Base-by-base conservation (phyloP, 2,888 invertebrate genomes). In the Cinara cedri region DNA sequence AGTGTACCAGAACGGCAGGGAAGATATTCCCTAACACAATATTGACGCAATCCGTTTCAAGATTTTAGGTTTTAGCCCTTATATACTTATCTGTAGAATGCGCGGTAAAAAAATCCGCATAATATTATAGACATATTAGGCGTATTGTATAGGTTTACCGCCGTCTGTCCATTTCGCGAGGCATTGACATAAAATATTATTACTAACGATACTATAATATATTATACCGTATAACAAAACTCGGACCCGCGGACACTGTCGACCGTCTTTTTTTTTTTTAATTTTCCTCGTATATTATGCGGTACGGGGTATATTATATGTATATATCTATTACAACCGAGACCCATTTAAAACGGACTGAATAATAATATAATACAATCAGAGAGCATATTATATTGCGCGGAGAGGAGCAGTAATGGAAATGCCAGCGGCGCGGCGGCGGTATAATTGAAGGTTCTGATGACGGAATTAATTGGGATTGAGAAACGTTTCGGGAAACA, bases 391-490 rank as follows among this genome's bases (percentile, higher is more conserved):
- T n/a, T 34, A 34, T 34, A 34, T 6, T 34, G 6, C 6, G 34
- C 34, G 34, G 3, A 34, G 34, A 34, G 34, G 34, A 34, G 34
- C 3, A 26, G 26, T 76, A 68, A 68, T 54, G 66, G 68, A 76
- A 76, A 68, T 57, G 68, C 76, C 57, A 26, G 46, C 26, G 68
- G 76, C 76, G 76, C 24, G 75, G 65, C 68, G 66, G 68, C 76
- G 57, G 57, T 76, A n/a, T n/a, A 76, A 76, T 76, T 76, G 68
- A 76, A 65, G 55, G 66, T 49, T 55, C 26, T 26, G 66, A 16
- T 42, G 46, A 65, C 26, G 34, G 76, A 68, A 76, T 68, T 68
- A 76, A 76, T 76, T 68, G 57, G 57, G n/a, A 66, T 26, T 13
- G 42, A 26, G 26, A 55, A 57, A 55, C 26, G 66, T 46, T 75